Evolutionary conservation across 2,888 invertebrate genomes (phyloP).

Genomic region (Orthosia gracilis): DNA sequence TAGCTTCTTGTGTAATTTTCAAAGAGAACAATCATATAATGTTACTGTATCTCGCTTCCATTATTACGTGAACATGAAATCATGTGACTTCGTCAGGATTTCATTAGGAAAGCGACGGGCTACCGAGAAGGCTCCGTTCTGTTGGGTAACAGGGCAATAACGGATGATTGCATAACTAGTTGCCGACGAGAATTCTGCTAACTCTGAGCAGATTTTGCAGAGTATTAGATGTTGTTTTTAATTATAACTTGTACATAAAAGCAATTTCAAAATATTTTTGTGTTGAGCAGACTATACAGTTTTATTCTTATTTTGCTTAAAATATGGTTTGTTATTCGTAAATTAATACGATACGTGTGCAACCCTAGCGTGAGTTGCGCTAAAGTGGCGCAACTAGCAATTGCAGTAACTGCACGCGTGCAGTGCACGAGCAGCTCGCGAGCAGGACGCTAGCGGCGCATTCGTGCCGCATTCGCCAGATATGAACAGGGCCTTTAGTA

Average conservation of each 20-base stretch:
- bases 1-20: neutral
- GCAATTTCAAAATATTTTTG: neutral
- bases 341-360: too few relatives aligned
- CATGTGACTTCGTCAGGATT: slow-evolving; percentile 15
- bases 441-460: too few relatives aligned
- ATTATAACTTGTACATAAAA: neutral
- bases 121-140: slow-evolving; percentile 10
- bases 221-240: neutral
- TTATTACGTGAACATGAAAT: slow-evolving; percentile 27
- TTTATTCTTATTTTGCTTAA: neutral
- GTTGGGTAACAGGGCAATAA: slow-evolving; percentile 35
- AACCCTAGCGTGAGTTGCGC: too few relatives aligned
- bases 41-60: neutral
- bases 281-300: too few relatives aligned
- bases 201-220: neutral
- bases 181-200: slow-evolving; percentile 15
- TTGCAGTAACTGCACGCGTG: too few relatives aligned
- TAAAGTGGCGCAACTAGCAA: too few relatives aligned
- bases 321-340: neutral
- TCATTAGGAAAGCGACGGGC: slow-evolving; percentile 27
- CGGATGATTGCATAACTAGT: slow-evolving; percentile 36
- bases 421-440: too few relatives aligned
- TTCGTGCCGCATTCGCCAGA: too few relatives aligned
- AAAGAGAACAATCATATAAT: neutral
- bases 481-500: too few relatives aligned